Percentiles rank a stretch among this genome's conserved stretches.
Conservation (phyloP, 2,113 vertebrate genomes). For the Pelodiscus sinensis region DNA sequence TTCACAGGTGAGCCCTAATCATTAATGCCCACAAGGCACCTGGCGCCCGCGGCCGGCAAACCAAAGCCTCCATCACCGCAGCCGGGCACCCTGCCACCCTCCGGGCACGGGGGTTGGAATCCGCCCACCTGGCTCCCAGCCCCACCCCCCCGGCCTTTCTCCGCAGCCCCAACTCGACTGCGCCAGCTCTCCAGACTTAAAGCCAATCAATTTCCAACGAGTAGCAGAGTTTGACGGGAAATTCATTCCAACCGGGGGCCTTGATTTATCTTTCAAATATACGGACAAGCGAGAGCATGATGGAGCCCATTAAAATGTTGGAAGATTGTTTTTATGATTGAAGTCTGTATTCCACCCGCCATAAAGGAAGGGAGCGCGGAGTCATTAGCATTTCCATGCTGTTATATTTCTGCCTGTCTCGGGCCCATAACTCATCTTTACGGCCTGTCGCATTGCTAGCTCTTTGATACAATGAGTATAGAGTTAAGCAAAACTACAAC, state of each 20-base stretch:
- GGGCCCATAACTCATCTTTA: slow-evolving; percentile 81
- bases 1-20: neutral
- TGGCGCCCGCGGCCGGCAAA: neutral
- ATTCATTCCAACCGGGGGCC: slow-evolving; percentile 81
- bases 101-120: neutral
- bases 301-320: slow-evolving; percentile 84
- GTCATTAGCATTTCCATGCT: slow-evolving; percentile 84
- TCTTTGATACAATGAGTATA: slow-evolving; percentile 80
- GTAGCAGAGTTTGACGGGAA: slow-evolving; percentile 80
- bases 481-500: slow-evolving; percentile 77
- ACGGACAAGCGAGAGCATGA: slow-evolving; percentile 82
- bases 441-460: slow-evolving; percentile 77
- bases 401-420: slow-evolving; percentile 82
- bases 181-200: slow-evolving; percentile 52
- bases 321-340: slow-evolving; percentile 84
- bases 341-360: slow-evolving; percentile 83
- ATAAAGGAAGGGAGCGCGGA: slow-evolving; percentile 83
- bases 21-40: neutral
- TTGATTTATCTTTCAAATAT: slow-evolving; percentile 83
- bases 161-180: slow-evolving; percentile 21
- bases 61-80: neutral
- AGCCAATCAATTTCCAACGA: slow-evolving; percentile 78
- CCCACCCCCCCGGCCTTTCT: neutral
- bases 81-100: neutral
- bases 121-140: neutral